These are phyloP conservation scores for Amblyopsis hoosieri DNA, from an alignment of 2,797 vertebrate genomes.

Conservation along the genomic window DNA sequence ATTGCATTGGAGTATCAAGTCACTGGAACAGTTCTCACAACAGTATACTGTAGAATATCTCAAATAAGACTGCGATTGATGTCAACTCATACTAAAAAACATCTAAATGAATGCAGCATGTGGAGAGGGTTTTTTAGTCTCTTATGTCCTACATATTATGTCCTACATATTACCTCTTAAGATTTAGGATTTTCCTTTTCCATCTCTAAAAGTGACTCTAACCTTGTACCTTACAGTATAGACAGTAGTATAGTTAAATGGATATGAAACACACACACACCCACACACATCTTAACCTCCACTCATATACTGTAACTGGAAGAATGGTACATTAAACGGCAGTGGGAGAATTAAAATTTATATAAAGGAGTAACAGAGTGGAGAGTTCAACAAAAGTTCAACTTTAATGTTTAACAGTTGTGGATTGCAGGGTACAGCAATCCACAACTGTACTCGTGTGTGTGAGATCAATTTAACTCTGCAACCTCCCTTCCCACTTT, in stretches of 20 bases:
- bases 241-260: too few species aligned
- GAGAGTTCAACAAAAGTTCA: too few species aligned
- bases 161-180: background rate
- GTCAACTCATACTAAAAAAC: background rate
- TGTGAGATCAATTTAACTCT: constrained; percentile 1
- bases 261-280: too few species aligned
- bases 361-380: too few species aligned
- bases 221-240: too few species aligned
- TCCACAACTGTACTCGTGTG: constrained; percentile 1
- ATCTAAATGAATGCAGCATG: background rate
- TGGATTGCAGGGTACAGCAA: too few species aligned
- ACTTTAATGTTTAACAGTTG: too few species aligned
- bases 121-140: background rate
- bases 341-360: too few species aligned
- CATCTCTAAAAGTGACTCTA: too few species aligned
- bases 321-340: too few species aligned
- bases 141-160: background rate
- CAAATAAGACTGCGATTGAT: background rate
- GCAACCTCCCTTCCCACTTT: constrained; percentile 16
- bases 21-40: background rate
- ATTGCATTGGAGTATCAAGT: background rate
- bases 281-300: too few species aligned
- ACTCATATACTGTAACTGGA: too few species aligned
- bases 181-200: background rate
- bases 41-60: background rate